Conservation (phyloP, 2,888 invertebrate species). For the Antheraea yamamai region DNA sequence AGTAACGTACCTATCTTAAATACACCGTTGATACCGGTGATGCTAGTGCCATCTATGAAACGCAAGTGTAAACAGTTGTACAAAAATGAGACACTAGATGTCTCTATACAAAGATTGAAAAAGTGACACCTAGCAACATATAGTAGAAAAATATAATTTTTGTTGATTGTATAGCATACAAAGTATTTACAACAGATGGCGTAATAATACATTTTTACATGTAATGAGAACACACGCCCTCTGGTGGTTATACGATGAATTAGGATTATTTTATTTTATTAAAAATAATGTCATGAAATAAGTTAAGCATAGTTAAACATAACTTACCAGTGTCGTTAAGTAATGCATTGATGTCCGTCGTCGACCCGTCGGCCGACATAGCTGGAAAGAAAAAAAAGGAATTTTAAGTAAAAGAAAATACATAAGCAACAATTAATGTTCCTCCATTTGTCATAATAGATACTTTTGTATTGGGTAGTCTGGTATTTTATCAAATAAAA, state of each 20-base stretch:
- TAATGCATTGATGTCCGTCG: conserved; percentile 83
- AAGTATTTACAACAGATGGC: background rate
- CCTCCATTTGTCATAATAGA: background rate
- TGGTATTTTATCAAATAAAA: background rate
- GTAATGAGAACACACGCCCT: background rate
- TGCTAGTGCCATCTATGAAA: background rate
- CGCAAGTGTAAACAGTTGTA: background rate
- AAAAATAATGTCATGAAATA: background rate
- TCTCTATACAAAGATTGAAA: background rate
- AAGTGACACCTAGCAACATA: background rate
- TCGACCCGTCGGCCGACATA: conserved; percentile 84
- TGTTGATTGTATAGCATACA: background rate
- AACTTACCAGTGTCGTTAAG: conserved; percentile 84
- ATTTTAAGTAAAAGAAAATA: conserved; percentile 12
- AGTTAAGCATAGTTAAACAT: background rate
- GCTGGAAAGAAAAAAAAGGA: conserved; percentile 75
- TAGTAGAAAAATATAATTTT: background rate
- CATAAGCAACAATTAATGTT: background rate
- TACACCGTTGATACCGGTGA: too few species aligned
- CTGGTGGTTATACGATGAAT: too few species aligned
- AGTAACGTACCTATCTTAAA: background rate
- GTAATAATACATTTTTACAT: background rate
- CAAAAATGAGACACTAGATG: background rate
- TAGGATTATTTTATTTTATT: background rate
- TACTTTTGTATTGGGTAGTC: background rate